Evolutionary conservation across 2,113 vertebrate species (phyloP), one percentile per base, ranked within the genome.

Genomic region (Heliornis fulica): DNA sequence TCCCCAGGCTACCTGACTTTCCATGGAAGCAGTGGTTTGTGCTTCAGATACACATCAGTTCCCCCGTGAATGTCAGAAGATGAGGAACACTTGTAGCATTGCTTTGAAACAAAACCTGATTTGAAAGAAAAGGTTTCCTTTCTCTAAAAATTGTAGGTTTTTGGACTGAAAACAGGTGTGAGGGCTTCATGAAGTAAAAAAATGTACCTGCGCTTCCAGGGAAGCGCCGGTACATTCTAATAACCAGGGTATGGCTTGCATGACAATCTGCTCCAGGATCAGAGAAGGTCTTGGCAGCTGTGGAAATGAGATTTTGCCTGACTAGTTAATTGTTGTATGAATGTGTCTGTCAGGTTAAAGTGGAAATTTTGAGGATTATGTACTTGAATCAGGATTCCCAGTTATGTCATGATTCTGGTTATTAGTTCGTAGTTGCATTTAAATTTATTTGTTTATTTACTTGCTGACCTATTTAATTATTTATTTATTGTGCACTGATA

Each of bases 391-490:
- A 48, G 25, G n/a, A 31, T 65, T 76, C 59, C 17, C 9, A 64
- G 88, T 65, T n/a, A 22, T 25, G 14, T 3, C 51, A 18, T 86
- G 45, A 51, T 32, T 71, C 26, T 59, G 57, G 31, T 20, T 28
- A 59, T 70, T 83, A 64, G 25, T 59, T 81, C 77, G 41, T 65
- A 25, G 60, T 57, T 86, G 29, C 15, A 64, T 65, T 40, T 51
- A 5, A 59, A 69, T 76, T 64, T 20, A n/a, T 25, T 10, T 38
- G 0, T 2, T 70, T 0, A 16, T 76, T 51, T 65, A 40, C 54
- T 80, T 76, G 54, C 64, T 94, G 64, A 28, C 46, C 20, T 15
- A 32, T 25, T 10, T 38, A 0, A 76, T 51, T 51, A 40, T 59
- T 80, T 71, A 64, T 68, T 94, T 64, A 28, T 59, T 76, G 15